Conservation (phyloP, 2,888 invertebrate genomes). For the Sesia apiformis region DNA sequence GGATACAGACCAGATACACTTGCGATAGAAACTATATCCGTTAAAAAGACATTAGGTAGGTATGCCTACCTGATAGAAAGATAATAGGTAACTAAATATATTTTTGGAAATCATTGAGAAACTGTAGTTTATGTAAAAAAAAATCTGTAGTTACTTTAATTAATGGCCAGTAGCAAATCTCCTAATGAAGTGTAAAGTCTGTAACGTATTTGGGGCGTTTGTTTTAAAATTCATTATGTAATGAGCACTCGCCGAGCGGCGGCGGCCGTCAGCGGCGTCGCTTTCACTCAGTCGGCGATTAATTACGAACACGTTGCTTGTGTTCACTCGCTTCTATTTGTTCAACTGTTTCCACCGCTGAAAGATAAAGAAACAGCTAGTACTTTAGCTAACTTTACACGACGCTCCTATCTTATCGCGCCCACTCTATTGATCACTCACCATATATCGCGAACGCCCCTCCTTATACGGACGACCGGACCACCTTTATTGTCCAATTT, state of each 20-base stretch:
- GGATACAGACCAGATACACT: no score
- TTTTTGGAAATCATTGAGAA: no score
- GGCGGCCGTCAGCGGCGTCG: constrained; percentile 39
- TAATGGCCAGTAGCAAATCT: neutral
- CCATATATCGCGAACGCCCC: constrained; percentile 65
- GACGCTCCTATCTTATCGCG: constrained; percentile 65
- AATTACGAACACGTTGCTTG: constrained; percentile 57
- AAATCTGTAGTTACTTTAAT: no score
- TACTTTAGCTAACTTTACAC: constrained; percentile 43
- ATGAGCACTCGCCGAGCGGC: constrained; percentile 44
- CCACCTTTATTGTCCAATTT: constrained; percentile 68
- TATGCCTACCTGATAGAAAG: no score
- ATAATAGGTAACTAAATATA: no score
- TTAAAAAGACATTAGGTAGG: no score
- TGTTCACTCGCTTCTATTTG: constrained; percentile 63
- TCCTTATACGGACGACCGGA: constrained; percentile 63
- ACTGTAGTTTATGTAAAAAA: no score
- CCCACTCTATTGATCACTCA: constrained; percentile 66
- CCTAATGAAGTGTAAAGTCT: neutral
- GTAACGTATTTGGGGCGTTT: constrained; percentile 52
- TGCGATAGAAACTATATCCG: no score
- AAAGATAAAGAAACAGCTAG: constrained; percentile 66
- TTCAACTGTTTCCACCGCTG: constrained; percentile 65
- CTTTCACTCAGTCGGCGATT: constrained; percentile 66
- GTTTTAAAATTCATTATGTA: constrained; percentile 70